Percentiles rank a stretch among this genome's conserved stretches.
These are phyloP conservation scores for Acanthurus tractus DNA, from an alignment of 2,797 vertebrate species.

Conservation along the genomic window DNA sequence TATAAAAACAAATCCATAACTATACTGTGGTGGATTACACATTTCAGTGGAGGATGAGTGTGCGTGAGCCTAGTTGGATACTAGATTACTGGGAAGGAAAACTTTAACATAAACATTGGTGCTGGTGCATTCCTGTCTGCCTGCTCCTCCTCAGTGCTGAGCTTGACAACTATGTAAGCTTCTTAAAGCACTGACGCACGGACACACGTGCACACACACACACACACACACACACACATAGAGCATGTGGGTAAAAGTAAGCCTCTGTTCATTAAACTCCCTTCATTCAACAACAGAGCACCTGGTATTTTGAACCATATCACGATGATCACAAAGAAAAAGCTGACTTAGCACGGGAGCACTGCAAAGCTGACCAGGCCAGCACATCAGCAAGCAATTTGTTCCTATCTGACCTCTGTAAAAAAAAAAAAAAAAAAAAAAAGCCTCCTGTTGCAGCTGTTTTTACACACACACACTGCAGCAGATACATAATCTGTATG, in stretches of 20 bases:
- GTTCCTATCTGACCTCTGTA: conserved; percentile 50
- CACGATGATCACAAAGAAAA: conserved; percentile 65
- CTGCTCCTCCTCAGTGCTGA: conserved; percentile 60
- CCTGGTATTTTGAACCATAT: conserved; percentile 70
- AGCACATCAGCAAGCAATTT: conserved; percentile 37
- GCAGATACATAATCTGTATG: conserved; percentile 2
- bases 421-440: too few relatives aligned
- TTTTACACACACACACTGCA: conserved; percentile 27
- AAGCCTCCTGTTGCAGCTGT: conserved; percentile 7
- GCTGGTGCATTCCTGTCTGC: conserved; percentile 46
- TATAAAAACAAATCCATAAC: background rate
- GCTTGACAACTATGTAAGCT: conserved; percentile 75
- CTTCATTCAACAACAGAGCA: conserved; percentile 59
- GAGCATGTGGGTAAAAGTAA: conserved; percentile 56
- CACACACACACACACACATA: conserved; percentile 19
- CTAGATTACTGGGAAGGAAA: conserved; percentile 38
- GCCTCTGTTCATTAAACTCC: conserved; percentile 70
- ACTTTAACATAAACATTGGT: conserved; percentile 52
- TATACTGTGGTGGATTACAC: background rate
- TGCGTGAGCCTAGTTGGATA: conserved; percentile 12
- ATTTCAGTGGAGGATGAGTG: background rate
- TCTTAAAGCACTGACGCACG: conserved; percentile 60
- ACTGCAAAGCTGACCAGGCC: conserved; percentile 34
- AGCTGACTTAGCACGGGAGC: conserved; percentile 59
- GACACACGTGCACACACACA: background rate